Percentiles rank a stretch among this genome's conserved stretches.
Conservation (phyloP, 2,888 invertebrate genomes). For the Synanthedon vespiformis region DNA sequence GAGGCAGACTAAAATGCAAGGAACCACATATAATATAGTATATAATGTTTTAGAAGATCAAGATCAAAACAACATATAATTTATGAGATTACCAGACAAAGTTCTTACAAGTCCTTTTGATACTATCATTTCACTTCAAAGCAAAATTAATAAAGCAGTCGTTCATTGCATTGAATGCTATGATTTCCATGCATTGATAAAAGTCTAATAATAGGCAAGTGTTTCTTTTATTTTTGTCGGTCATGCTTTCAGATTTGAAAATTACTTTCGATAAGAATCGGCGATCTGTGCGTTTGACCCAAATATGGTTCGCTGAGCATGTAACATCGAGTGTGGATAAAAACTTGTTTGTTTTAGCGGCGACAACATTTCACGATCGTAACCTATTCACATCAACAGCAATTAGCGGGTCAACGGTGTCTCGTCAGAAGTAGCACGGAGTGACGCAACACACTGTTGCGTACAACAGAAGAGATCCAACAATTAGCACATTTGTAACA, state of each 20-base stretch:
- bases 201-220: not conserved
- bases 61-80: too few relatives aligned
- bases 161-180: too few relatives aligned
- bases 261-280: constrained; percentile 14
- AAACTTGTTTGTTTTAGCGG: constrained; percentile 20
- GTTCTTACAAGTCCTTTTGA: too few relatives aligned
- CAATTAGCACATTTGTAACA: constrained; percentile 28
- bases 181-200: not conserved
- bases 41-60: too few relatives aligned
- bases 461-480: constrained; percentile 24
- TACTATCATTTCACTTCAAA: too few relatives aligned
- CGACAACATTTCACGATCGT: constrained; percentile 42
- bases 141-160: too few relatives aligned
- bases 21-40: too few relatives aligned
- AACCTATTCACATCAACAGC: constrained; percentile 44
- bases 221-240: constrained; percentile 3
- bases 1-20: too few relatives aligned
- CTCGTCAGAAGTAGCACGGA: constrained; percentile 38
- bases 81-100: too few relatives aligned
- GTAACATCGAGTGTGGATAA: constrained; percentile 22
- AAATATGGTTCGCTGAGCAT: constrained; percentile 17
- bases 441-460: constrained; percentile 38
- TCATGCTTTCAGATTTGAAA: not conserved
- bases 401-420: constrained; percentile 49
- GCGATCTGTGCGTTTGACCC: constrained; percentile 39